Base-by-base conservation (phyloP, 1,140 invertebrate species). In the Monochamus saltuarius region DNA sequence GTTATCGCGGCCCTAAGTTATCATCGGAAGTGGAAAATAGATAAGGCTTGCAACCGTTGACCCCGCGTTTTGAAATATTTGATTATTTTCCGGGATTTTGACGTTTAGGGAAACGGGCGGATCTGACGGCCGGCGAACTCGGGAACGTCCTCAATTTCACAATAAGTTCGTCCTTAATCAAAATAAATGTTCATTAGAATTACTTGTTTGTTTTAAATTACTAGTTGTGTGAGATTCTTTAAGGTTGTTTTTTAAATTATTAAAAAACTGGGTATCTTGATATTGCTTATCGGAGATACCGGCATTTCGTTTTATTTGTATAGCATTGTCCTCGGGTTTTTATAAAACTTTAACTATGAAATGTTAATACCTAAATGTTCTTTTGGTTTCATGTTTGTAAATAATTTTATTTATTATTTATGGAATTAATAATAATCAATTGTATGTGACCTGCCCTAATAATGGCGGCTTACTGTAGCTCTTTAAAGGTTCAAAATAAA, bases 381-480 rank as follows among this genome's bases (percentile, higher is more conserved):
- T 29, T 29, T 29, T 6, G 22, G 22, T 29, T 3, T 29, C 6
- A 6, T 29, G 22, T 29, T 29, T 29, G 22, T 29, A 6, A 3
- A 29, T 29, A 29, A 42, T 42, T 3, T 42, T 2, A 42, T 7
- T 42, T 13, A 42, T 42, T 42, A 13, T 7, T 16, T n/a, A 9
- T 8, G 6, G 22, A 2, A 29, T 29, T 29, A 29, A 29, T 29
- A 29, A 29, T 29, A 29, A 29, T 29, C 22, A 29, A 29, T 29
- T 29, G 6, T 39, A 17, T 16, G n/a, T 52, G 50, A 52, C 50
- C 50, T 52, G 29, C 37, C 50, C 4, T 36, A 11, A 52, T 7
- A 8, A 52, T 52, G 35, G 50, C 50, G 7, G 35, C 13, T 34
- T 11, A n/a, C 14, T 42, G 39, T 7, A 7, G 39, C 39, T 16